Evolutionary conservation across 2,888 invertebrate species (phyloP), one percentile per base, ranked within the genome.

Genomic region (Nomada goodeniana): DNA sequence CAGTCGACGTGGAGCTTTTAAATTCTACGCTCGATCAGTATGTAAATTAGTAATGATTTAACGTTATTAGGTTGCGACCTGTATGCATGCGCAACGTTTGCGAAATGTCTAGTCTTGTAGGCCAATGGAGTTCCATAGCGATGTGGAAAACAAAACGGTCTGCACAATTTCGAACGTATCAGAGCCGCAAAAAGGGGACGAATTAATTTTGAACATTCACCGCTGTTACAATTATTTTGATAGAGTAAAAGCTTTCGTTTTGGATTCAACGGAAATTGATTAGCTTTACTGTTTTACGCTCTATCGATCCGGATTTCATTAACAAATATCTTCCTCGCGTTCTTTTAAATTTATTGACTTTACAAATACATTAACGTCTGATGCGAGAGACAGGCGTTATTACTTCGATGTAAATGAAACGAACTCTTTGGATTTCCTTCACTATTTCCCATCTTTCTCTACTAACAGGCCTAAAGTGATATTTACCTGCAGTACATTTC

Each of bases 11-110:
- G 20, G 96, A 97, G 80, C 94, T 97, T 0, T 94, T 97, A 86
- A 95, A 96, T 83, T 96, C 96, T 80, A 95, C 97, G 94, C 94
- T 98, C 63, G 94, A 95, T 89, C 95, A 96, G 96, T 97, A 92
- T 94, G 94, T 92, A 18, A 36, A 52, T 10, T 26, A 29, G 2
- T 18, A 44, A 26, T 13, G n/a, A 18, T 42, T 44, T 57, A 23
- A 7, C 1, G 3, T 36, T 71, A 7, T 13, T 20, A 44, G 47
- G 23, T 59, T 26, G 15, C 15, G 15, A 59, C 53, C 36, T 36
- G 36, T 36, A 36, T 36, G 47, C 47, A 20, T 0, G 53, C 10
- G 7, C 20, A n/a, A 53, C 13, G 11, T 47, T 15, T 11, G 15
- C 15, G 15, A 47, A 47, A 13, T 2, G 47, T 3, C 47, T 0